Evolutionary conservation across 2,113 vertebrate species (phyloP).

Genomic region (Tichodroma muraria): DNA sequence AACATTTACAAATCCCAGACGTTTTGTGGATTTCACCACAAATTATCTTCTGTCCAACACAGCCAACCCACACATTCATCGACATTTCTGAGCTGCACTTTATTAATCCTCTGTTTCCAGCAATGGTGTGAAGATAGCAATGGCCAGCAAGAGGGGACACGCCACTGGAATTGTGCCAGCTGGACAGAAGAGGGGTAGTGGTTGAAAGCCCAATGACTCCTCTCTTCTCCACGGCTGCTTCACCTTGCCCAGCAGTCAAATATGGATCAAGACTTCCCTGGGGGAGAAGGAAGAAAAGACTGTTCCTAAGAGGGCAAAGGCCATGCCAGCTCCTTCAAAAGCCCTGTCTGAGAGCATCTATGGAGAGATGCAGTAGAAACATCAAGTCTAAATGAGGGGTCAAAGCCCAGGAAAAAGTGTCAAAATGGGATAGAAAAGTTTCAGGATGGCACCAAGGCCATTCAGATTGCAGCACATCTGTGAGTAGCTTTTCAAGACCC

Average conservation of each 20-base stretch:
- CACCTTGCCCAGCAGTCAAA: neutral
- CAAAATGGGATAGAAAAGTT: neutral
- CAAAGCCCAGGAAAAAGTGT: neutral
- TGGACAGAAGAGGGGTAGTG: neutral
- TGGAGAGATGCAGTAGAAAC: neutral
- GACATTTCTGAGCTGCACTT: neutral
- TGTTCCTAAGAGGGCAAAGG: neutral
- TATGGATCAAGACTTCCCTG: neutral
- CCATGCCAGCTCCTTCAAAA: neutral
- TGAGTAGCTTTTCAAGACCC: neutral
- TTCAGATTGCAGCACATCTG: neutral
- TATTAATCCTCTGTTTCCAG: neutral
- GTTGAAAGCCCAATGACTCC: neutral
- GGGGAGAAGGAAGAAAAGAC: neutral
- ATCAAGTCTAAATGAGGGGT: neutral
- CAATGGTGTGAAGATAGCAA: neutral
- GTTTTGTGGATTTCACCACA: constrained; percentile 49
- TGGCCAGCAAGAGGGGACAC: neutral
- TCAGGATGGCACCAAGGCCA: neutral
- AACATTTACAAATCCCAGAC: constrained; percentile 59
- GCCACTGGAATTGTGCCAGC: neutral
- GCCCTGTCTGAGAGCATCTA: neutral
- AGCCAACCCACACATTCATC: neutral
- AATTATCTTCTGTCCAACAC: constrained; percentile 16
- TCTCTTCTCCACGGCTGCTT: neutral